phyloP scores from a whole-genome alignment of 2,113 vertebrate genomes.

The Pachyramphus minor region DNA sequence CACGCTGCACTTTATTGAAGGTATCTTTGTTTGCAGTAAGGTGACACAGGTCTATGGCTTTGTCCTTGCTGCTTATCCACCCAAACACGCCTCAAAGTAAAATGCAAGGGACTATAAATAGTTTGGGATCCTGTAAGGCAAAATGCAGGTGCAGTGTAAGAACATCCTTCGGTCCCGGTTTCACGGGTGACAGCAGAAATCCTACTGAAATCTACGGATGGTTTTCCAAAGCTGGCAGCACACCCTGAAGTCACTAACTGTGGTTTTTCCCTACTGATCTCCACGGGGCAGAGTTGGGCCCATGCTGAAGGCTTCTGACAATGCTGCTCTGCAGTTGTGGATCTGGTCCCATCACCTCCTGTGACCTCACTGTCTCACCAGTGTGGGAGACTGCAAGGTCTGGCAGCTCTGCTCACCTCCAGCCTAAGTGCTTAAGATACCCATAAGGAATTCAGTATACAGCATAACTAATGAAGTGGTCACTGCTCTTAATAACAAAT shows the following conservation, averaged over 20 bases:
- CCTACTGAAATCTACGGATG: neutral
- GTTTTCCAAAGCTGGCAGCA: neutral
- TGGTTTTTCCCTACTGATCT: neutral
- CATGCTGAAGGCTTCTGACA: neutral
- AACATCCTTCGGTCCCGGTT: neutral
- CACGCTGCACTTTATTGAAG: neutral
- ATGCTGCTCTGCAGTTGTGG: neutral
- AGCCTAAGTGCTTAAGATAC: neutral
- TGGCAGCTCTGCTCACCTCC: neutral
- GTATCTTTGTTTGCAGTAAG: neutral
- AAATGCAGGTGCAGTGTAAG: neutral
- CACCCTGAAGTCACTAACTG: neutral
- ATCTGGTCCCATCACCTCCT: neutral
- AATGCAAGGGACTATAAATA: neutral
- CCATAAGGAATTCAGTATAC: neutral
- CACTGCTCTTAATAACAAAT: neutral
- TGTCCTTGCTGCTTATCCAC: conserved; percentile 17
- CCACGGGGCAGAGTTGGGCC: neutral
- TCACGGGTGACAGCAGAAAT: neutral
- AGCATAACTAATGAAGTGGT: neutral
- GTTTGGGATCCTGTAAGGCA: neutral
- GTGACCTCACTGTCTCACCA: neutral
- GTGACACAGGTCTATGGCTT: neutral
- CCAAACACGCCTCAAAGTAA: conserved; percentile 21
- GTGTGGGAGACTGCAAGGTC: neutral